Percentiles rank a stretch among this genome's conserved stretches.
Evolutionary conservation across 30 jellyfish, hydroid and myxozoan species (phyloP).

Genomic region (Rhopilema esculentum): DNA sequence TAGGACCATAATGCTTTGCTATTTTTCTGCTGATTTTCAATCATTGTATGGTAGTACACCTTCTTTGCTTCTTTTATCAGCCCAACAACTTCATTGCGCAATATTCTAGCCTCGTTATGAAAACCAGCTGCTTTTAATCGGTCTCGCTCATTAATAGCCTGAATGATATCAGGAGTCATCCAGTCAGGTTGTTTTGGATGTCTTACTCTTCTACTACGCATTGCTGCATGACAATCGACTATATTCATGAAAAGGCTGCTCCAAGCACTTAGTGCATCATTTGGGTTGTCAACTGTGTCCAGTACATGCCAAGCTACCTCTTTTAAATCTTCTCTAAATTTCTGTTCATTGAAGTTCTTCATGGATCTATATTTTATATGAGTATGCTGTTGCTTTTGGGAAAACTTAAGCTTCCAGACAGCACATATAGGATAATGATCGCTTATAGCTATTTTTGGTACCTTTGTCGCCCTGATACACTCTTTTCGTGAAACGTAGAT

Average conservation of each 20-base stretch:
- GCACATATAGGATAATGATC: conserved; percentile 36
- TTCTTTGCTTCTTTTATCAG: conserved; percentile 27
- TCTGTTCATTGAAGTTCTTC: conserved; percentile 18
- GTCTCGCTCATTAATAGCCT: conserved; percentile 37
- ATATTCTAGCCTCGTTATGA: conserved; percentile 20
- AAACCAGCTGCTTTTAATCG: conserved; percentile 23
- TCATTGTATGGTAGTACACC: conserved; percentile 16
- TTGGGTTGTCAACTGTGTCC: conserved; percentile 24
- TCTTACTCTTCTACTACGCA: conserved; percentile 44
- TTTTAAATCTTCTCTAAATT: conserved; percentile 24
- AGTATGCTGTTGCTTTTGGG: conserved; percentile 38
- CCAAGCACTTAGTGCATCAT: conserved; percentile 45
- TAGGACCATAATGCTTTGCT: too few species aligned
- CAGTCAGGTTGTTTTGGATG: conserved; percentile 47
- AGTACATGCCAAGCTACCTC: conserved; percentile 31
- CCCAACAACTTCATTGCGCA: conserved; percentile 37
- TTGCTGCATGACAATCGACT: conserved; percentile 28
- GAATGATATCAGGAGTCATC: conserved; percentile 47
- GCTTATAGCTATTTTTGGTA: conserved; percentile 44
- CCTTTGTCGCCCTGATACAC: conserved; percentile 43
- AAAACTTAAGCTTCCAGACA: conserved; percentile 32
- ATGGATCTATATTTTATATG: conserved; percentile 3
- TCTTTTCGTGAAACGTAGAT: conserved; percentile 38
- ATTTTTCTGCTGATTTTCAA: conserved; percentile 36
- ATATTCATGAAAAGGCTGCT: conserved; percentile 39